These are phyloP conservation scores for Xyliphius kryptos DNA, from an alignment of 2,113 vertebrate species.

Conservation along the genomic window DNA sequence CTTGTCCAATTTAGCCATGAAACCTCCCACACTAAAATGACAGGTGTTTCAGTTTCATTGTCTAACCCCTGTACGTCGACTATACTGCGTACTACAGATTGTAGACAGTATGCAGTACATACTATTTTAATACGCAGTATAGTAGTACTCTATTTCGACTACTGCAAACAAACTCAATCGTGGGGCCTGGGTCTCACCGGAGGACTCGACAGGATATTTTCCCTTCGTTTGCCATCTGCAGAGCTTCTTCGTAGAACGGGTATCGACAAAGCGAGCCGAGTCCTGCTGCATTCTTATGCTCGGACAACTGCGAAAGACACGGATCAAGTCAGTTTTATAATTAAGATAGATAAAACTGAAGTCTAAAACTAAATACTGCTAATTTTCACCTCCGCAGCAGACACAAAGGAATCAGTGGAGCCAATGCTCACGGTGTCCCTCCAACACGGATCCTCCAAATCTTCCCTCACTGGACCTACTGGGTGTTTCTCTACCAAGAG, in stretches of 20 bases:
- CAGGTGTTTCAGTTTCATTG: too few species aligned
- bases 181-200: constrained; percentile 66
- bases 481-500: constrained; percentile 77
- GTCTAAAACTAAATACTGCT: too few species aligned
- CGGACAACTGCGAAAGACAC: constrained; percentile 69
- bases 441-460: constrained; percentile 69
- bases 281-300: constrained; percentile 61
- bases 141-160: too few species aligned
- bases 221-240: constrained; percentile 88
- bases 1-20: too few species aligned
- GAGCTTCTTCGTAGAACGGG: constrained; percentile 86
- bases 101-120: too few species aligned
- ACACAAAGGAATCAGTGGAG: constrained; percentile 87
- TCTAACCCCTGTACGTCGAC: too few species aligned
- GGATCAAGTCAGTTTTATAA: too few species aligned
- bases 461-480: constrained; percentile 67
- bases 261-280: constrained; percentile 73
- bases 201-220: constrained; percentile 85
- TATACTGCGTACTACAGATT: too few species aligned
- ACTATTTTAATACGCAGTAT: too few species aligned
- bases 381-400: constrained; percentile 86
- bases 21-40: too few species aligned
- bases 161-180: too few species aligned
- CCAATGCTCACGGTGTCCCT: constrained; percentile 79
- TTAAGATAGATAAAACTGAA: too few species aligned